Evolutionary conservation across 2,797 vertebrate genomes (phyloP).

Genomic region (Aplochiton taeniatus): DNA sequence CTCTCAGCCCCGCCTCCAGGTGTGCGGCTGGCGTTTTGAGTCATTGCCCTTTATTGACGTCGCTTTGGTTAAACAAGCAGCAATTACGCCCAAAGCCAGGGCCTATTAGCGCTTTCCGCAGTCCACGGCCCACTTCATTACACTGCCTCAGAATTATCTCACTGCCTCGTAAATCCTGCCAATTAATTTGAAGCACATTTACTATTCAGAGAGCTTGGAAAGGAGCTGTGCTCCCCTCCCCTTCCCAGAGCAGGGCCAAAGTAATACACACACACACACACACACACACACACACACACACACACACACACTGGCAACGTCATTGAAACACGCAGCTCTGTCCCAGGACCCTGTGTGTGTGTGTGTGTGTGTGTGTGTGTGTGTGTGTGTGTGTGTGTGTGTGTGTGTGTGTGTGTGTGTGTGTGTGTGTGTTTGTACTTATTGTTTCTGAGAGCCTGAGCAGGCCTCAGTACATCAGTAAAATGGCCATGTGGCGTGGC

Average conservation of each 20-base stretch:
- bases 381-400: not conserved
- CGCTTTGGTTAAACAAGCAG: constrained; percentile 44
- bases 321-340: constrained; percentile 21
- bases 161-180: constrained; percentile 58
- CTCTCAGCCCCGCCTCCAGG: constrained; percentile 35
- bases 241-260: constrained; percentile 40
- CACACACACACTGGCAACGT: constrained; percentile 39
- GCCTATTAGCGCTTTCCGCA: constrained; percentile 45
- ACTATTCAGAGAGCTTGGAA: constrained; percentile 53
- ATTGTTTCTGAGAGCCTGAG: constrained; percentile 43
- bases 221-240: constrained; percentile 27
- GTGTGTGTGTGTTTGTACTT: not conserved
- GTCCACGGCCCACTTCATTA: constrained; percentile 52
- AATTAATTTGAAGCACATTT: constrained; percentile 67
- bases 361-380: constrained; percentile 20
- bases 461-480: constrained; percentile 47
- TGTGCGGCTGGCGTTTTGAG: constrained; percentile 42
- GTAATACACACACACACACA: constrained; percentile 47
- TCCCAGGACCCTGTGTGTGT: constrained; percentile 17
- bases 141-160: constrained; percentile 52
- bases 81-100: constrained; percentile 47
- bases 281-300: constrained; percentile 39
- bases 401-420: constrained; percentile 20
- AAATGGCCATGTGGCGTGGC: constrained; percentile 62
- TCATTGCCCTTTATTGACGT: constrained; percentile 44